phyloP scores from a whole-genome alignment of 1,140 invertebrate species.

The Tetramorium parvispinum region DNA sequence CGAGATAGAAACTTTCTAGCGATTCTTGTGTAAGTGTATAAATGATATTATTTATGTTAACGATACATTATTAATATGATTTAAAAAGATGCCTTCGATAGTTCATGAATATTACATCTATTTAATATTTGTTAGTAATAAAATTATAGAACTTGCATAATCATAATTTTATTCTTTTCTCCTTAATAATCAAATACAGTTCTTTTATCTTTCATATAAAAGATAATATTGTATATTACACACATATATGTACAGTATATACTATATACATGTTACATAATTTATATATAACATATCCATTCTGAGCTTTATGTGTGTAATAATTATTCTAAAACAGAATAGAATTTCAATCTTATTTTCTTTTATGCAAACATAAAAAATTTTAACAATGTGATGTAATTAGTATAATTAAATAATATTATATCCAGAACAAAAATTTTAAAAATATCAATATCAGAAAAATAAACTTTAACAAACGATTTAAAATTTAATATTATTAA shows the following conservation, averaged over 20 bases:
- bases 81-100: neutral
- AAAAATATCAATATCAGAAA: neutral
- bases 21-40: neutral
- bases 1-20: neutral
- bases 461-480: neutral
- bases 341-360: neutral
- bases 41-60: neutral
- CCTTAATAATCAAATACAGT: neutral
- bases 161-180: slow-evolving; percentile 3
- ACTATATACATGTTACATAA: too few relatives aligned
- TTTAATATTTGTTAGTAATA: neutral
- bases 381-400: neutral
- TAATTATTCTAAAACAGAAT: neutral
- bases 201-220: slow-evolving; percentile 3
- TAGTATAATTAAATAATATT: slow-evolving; percentile 13
- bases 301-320: neutral
- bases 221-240: neutral
- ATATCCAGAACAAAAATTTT: neutral
- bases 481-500: neutral
- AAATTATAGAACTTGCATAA: neutral
- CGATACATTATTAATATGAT: neutral
- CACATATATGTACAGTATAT: too few relatives aligned
- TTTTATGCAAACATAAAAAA: neutral
- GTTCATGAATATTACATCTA: neutral
- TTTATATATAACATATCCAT: too few relatives aligned